These are phyloP conservation scores for Hippocampus comes DNA, from an alignment of 2,113 vertebrate genomes.

Conservation along the genomic window DNA sequence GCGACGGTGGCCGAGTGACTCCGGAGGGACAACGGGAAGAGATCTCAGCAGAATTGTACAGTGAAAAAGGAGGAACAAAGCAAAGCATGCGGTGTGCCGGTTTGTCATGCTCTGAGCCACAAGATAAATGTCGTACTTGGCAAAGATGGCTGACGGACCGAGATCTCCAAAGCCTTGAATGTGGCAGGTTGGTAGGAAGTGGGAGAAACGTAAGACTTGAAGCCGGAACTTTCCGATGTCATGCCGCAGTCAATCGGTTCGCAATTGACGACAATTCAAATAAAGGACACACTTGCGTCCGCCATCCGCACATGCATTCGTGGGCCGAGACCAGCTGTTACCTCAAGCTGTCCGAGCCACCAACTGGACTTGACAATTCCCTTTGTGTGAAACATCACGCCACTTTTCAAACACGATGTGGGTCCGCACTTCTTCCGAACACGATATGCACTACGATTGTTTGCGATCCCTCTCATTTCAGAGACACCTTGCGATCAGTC, in stretches of 20 bases:
- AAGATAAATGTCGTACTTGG: no score
- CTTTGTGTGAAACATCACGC: constrained; percentile 73
- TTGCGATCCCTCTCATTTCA: background rate
- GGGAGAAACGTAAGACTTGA: no score
- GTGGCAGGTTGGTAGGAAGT: background rate
- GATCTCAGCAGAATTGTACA: no score
- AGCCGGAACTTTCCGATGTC: no score
- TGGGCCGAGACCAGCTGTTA: constrained; percentile 53
- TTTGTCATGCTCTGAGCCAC: no score
- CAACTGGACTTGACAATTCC: constrained; percentile 76
- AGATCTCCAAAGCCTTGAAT: background rate
- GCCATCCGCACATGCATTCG: constrained; percentile 10
- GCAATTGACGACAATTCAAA: background rate
- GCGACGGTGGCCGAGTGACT: no score
- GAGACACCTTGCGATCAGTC: constrained; percentile 40
- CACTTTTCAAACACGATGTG: constrained; percentile 44
- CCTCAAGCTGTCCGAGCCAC: constrained; percentile 53
- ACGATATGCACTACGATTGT: background rate
- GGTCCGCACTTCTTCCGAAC: background rate
- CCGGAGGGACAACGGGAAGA: no score
- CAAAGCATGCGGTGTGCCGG: no score
- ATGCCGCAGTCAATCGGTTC: background rate
- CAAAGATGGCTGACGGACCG: no score
- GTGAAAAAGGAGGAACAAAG: no score
- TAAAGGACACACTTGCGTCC: background rate